Percentiles rank a stretch among this genome's conserved stretches.
phyloP scores from a whole-genome alignment of 2,888 invertebrate genomes.

The Sphecodes monilicornis region DNA sequence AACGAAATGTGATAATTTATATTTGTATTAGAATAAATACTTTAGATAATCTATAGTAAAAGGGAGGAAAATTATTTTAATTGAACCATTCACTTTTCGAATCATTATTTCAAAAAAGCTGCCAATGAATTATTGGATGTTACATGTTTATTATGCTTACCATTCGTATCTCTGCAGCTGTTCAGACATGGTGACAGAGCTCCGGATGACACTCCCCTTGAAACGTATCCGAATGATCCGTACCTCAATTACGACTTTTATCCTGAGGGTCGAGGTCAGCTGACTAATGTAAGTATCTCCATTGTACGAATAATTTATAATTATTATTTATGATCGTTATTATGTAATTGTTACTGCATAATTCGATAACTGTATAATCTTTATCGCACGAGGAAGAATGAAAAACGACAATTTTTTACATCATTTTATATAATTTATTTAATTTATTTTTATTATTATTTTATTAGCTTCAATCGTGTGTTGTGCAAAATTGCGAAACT shows the following conservation, averaged over 20 bases:
- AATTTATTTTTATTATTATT: too few species aligned
- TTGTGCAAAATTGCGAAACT: too few species aligned
- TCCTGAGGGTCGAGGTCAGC: conserved; percentile 88
- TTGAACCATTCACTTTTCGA: not conserved
- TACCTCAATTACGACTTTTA: conserved; percentile 86
- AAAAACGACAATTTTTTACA: too few species aligned
- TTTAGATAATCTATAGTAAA: not conserved
- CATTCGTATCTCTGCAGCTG: conserved; percentile 84
- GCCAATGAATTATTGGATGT: not conserved
- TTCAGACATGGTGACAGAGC: conserved; percentile 91
- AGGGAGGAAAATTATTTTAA: not conserved
- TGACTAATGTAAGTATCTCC: conserved; percentile 87
- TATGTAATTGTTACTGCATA: not conserved
- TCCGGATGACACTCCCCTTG: conserved; percentile 86
- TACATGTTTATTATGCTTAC: not conserved
- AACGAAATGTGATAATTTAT: not conserved
- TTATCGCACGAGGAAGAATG: not conserved
- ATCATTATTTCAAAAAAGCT: not conserved
- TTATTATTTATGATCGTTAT: not conserved
- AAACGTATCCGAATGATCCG: conserved; percentile 86
- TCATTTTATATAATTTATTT: too few species aligned
- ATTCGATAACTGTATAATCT: not conserved
- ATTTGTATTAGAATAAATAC: not conserved
- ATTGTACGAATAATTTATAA: not conserved
- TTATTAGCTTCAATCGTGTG: too few species aligned